Conservation (phyloP, 1,140 invertebrate genomes). For the Zaprionus davidi region DNA sequence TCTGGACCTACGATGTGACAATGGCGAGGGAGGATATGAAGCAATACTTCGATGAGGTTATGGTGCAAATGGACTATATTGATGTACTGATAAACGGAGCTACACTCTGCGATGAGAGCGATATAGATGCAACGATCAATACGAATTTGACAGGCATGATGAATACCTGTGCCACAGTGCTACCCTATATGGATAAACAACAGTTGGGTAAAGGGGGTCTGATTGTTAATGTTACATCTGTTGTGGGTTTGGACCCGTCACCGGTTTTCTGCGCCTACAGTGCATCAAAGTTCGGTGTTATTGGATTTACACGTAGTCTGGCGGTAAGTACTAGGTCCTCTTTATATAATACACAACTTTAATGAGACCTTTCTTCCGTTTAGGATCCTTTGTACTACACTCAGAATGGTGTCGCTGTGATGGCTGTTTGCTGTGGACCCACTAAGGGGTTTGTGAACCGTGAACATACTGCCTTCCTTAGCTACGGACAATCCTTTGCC, state of each 20-base stretch:
- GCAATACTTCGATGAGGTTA: conserved; percentile 75
- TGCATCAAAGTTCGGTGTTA: conserved; percentile 85
- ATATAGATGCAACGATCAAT: conserved; percentile 72
- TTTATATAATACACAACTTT: not conserved
- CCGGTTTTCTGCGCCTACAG: conserved; percentile 84
- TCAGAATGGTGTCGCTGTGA: conserved; percentile 76
- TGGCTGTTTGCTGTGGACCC: conserved; percentile 76
- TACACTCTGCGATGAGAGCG: conserved; percentile 65
- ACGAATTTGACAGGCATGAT: conserved; percentile 77
- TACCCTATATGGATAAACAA: conserved; percentile 86
- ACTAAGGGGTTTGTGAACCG: conserved; percentile 70
- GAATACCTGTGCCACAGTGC: conserved; percentile 68
- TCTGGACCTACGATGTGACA: conserved; percentile 78
- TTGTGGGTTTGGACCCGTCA: conserved; percentile 85
- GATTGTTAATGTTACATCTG: conserved; percentile 88
- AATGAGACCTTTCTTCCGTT: not conserved
- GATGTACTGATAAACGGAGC: conserved; percentile 80
- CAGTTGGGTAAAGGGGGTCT: conserved; percentile 87
- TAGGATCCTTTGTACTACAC: conserved; percentile 73
- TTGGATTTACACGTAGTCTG: conserved; percentile 84
- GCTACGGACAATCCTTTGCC: conserved; percentile 71
- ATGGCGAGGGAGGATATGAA: conserved; percentile 75
- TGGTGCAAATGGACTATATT: conserved; percentile 76
- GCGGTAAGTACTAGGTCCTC: conserved; percentile 48
- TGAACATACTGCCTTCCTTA: conserved; percentile 62